phyloP scores from a whole-genome alignment of 2,888 invertebrate species.

The Tachina grossa region DNA sequence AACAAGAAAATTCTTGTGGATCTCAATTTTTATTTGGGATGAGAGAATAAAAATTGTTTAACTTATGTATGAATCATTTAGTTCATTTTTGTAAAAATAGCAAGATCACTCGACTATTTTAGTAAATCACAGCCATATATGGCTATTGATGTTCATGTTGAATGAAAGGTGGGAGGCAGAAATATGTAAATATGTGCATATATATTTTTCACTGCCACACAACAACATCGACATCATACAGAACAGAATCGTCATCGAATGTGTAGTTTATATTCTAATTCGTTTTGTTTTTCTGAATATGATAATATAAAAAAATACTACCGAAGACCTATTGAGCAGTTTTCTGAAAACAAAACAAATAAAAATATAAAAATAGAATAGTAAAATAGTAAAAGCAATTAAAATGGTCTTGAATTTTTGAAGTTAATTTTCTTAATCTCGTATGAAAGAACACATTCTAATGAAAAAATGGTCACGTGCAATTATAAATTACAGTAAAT shows the following conservation, averaged over 20 bases:
- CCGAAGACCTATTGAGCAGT: conserved; percentile 38
- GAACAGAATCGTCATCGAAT: conserved; percentile 44
- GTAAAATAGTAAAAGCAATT: conserved; percentile 55
- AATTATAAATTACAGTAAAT: too few species aligned
- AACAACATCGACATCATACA: conserved; percentile 18
- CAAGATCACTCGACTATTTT: conserved; percentile 56
- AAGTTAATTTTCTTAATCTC: conserved; percentile 14
- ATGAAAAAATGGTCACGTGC: background rate
- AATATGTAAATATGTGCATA: background rate
- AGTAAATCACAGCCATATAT: conserved; percentile 61
- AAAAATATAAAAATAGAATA: conserved; percentile 25
- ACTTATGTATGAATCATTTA: conserved; percentile 63
- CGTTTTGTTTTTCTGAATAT: conserved; percentile 19
- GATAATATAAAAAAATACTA: conserved; percentile 17
- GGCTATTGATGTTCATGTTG: conserved; percentile 45
- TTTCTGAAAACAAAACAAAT: conserved; percentile 39
- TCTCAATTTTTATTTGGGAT: conserved; percentile 10
- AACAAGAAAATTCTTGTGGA: conserved; percentile 19
- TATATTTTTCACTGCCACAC: conserved; percentile 46
- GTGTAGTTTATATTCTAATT: background rate
- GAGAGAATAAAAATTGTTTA: conserved; percentile 40
- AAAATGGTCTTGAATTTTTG: conserved; percentile 66
- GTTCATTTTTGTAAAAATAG: conserved; percentile 55
- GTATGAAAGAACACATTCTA: background rate
- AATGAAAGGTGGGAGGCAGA: conserved; percentile 46